Percentiles rank a stretch among this genome's conserved stretches.
phyloP scores from a whole-genome alignment of 2,797 vertebrate species.

The Anolis apletophallus region DNA sequence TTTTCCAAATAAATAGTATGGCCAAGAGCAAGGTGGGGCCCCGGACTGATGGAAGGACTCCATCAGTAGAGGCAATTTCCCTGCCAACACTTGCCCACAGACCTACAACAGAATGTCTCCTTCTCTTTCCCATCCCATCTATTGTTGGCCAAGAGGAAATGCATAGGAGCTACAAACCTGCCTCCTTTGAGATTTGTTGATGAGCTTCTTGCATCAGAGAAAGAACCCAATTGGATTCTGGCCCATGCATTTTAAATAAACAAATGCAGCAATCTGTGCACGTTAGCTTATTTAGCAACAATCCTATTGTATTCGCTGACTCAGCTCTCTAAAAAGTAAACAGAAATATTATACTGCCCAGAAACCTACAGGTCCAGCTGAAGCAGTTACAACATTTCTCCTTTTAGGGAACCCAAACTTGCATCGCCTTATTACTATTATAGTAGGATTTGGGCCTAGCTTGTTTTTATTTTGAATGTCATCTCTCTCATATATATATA shows the following conservation, averaged over 20 bases:
- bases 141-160: too few relatives aligned
- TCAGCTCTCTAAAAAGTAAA: not conserved
- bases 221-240: too few relatives aligned
- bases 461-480: not conserved
- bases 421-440: not conserved
- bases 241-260: constrained; percentile 38
- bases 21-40: too few relatives aligned
- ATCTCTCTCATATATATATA: too few relatives aligned
- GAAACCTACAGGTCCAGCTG: not conserved
- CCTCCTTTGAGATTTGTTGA: too few relatives aligned
- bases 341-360: not conserved
- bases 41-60: too few relatives aligned
- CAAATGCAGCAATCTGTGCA: constrained; percentile 30
- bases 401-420: not conserved
- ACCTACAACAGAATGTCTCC: too few relatives aligned
- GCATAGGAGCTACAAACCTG: too few relatives aligned
- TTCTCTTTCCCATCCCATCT: too few relatives aligned
- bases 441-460: not conserved
- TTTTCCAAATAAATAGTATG: not conserved
- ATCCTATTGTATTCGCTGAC: not conserved
- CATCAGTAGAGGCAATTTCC: too few relatives aligned
- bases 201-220: too few relatives aligned
- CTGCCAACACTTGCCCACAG: too few relatives aligned
- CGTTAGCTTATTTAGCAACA: not conserved
- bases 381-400: not conserved